Evolutionary conservation across 2,888 invertebrate genomes (phyloP).

Genomic region (Sesia apiformis): DNA sequence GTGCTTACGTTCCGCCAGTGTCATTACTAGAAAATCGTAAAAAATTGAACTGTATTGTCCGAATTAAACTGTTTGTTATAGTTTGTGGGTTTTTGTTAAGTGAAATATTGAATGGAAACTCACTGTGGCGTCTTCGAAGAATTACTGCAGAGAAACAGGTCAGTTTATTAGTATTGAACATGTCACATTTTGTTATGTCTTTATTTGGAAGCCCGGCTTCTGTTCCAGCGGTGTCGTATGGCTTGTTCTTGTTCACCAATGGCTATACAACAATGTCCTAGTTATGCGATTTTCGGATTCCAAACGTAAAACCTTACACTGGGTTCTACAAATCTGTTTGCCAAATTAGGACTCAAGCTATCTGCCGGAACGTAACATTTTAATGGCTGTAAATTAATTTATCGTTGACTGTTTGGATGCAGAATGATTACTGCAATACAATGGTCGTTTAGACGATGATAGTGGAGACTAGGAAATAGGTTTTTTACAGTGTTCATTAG

Average conservation of each 20-base stretch:
- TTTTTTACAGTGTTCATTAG: not conserved
- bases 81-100: slow-evolving; percentile 39
- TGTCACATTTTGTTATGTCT: slow-evolving; percentile 47
- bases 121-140: slow-evolving; percentile 23
- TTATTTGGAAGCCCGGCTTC: slow-evolving; percentile 56
- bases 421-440: not conserved
- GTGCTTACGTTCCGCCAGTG: slow-evolving; percentile 39
- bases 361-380: too few relatives aligned
- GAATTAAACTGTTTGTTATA: slow-evolving; percentile 49
- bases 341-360: too few relatives aligned
- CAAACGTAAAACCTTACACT: too few relatives aligned
- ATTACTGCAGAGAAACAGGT: slow-evolving; percentile 42
- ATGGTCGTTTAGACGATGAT: not conserved
- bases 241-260: slow-evolving; percentile 9
- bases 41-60: slow-evolving; percentile 54
- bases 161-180: slow-evolving; percentile 28
- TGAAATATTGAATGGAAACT: slow-evolving; percentile 42
- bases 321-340: too few relatives aligned
- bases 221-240: slow-evolving; percentile 45
- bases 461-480: not conserved
- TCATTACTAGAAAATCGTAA: slow-evolving; percentile 47
- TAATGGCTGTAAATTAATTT: not conserved
- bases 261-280: not conserved
- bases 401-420: not conserved
- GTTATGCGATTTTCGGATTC: too few relatives aligned